phyloP scores from a whole-genome alignment of 1,140 invertebrate genomes.

The Eurosta solidaginis region DNA sequence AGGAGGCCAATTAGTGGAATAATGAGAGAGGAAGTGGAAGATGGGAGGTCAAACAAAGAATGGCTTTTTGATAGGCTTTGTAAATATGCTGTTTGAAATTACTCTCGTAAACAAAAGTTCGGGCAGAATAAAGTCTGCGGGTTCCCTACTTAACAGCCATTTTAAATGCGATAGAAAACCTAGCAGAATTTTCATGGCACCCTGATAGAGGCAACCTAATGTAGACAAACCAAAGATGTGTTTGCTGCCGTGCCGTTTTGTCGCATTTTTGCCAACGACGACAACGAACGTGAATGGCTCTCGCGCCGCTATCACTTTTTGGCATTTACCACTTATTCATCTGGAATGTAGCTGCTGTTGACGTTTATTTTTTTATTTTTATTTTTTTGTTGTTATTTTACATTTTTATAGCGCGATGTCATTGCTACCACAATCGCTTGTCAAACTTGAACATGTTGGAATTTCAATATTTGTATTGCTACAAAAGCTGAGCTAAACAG shows the following conservation, averaged over 20 bases:
- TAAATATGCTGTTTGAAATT: too few species aligned
- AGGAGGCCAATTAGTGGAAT: too few species aligned
- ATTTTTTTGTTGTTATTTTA: background rate
- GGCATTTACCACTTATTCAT: background rate
- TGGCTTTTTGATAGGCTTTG: too few species aligned
- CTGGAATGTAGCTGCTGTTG: background rate
- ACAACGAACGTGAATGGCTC: background rate
- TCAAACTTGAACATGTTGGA: conserved; percentile 9
- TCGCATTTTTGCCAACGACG: background rate
- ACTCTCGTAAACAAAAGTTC: too few species aligned
- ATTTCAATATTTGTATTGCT: conserved; percentile 18
- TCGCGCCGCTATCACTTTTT: background rate
- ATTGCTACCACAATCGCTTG: background rate
- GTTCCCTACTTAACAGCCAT: too few species aligned
- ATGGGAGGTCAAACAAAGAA: too few species aligned
- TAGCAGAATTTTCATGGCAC: background rate
- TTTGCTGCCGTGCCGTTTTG: background rate
- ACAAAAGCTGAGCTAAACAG: background rate
- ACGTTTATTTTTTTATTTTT: background rate
- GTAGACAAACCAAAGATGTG: background rate
- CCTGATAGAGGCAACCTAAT: too few species aligned
- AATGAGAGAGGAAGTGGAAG: too few species aligned
- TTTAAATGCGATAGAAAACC: background rate
- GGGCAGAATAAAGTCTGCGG: too few species aligned
- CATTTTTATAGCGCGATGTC: background rate